Percentiles rank a stretch among this genome's conserved stretches.
Conservation (phyloP, 30 jellyfish, hydroid and myxozoan species). For the Clytia hemisphaerica region DNA sequence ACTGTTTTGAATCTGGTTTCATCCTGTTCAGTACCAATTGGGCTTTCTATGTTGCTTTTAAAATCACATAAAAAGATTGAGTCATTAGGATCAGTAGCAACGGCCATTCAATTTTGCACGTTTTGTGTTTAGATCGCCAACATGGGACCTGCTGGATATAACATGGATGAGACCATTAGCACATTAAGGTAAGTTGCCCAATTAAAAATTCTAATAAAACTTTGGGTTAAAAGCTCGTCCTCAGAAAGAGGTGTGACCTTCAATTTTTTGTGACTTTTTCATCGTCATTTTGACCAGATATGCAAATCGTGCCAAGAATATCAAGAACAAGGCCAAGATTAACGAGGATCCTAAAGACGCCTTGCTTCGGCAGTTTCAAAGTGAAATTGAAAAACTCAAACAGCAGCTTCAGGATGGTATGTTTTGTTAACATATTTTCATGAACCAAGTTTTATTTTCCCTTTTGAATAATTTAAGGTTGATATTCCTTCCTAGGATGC, state of each 20-base stretch:
- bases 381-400: constrained; percentile 68
- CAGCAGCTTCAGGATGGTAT: constrained; percentile 78
- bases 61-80: no score
- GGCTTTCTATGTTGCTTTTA: no score
- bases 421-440: neutral
- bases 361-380: constrained; percentile 73
- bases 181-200: constrained; percentile 54
- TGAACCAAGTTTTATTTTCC: neutral
- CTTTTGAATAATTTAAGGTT: neutral
- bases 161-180: constrained; percentile 81
- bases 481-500: neutral
- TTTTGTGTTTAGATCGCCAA: constrained; percentile 54
- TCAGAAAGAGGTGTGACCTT: neutral
- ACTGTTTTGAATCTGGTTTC: no score
- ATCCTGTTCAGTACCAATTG: no score
- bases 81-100: no score
- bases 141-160: constrained; percentile 91
- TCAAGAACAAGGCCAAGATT: constrained; percentile 84
- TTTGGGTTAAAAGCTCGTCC: neutral
- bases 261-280: neutral
- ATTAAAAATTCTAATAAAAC: neutral
- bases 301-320: constrained; percentile 88
- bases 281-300: constrained; percentile 41
- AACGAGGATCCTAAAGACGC: constrained; percentile 98
- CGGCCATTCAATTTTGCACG: neutral